phyloP scores from a whole-genome alignment of 2,113 vertebrate species.

The Perognathus longimembris region DNA sequence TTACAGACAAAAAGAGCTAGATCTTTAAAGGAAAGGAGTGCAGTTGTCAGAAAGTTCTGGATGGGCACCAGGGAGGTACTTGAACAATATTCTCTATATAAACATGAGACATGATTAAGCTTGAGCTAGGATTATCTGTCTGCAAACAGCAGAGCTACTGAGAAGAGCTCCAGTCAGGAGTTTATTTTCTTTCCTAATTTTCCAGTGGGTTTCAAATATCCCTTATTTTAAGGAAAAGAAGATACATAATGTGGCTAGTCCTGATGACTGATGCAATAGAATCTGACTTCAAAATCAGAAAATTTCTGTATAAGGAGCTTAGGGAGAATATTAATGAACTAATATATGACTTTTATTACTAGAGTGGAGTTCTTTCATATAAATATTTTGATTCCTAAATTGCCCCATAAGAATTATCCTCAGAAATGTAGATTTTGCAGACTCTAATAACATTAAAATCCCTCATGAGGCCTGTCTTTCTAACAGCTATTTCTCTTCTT shows the following conservation, averaged over 20 bases:
- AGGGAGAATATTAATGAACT: neutral
- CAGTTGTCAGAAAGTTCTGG: neutral
- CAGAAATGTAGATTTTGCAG: constrained; percentile 9
- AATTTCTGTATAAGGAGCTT: neutral
- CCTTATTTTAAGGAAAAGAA: neutral
- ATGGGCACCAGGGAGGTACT: neutral
- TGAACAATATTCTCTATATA: neutral
- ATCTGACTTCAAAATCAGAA: constrained; percentile 26
- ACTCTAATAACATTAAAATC: constrained; percentile 19
- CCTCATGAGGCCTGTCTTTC: neutral
- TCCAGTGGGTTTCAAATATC: neutral
- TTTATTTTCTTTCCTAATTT: neutral
- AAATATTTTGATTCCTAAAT: constrained; percentile 44
- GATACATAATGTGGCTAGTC: neutral
- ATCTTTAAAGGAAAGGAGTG: neutral
- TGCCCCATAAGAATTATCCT: neutral
- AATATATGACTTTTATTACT: neutral
- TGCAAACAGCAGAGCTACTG: neutral
- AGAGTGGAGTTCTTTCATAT: neutral
- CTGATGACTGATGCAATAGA: constrained; percentile 33
- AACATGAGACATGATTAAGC: neutral
- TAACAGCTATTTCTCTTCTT: neutral
- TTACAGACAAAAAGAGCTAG: neutral
- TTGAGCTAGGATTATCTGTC: neutral
- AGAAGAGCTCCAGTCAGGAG: neutral